Evolutionary conservation across 2,797 vertebrate genomes (phyloP).

Genomic region (Tiaroga cobitis): DNA sequence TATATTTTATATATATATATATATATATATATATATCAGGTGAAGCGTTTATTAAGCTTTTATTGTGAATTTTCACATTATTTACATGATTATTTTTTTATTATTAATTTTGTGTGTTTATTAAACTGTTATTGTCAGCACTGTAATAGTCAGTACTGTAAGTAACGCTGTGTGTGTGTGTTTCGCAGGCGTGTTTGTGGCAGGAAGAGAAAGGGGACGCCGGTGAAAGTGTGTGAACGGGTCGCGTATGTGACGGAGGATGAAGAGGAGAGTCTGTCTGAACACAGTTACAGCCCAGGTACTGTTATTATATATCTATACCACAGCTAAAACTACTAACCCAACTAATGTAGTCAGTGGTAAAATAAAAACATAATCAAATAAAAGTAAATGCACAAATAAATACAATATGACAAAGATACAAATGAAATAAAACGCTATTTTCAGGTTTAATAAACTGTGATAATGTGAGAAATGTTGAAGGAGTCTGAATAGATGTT

Average conservation of each 20-base stretch:
- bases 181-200: conserved; percentile 79
- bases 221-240: conserved; percentile 84
- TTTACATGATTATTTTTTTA: no score
- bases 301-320: neutral
- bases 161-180: conserved; percentile 25
- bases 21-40: neutral
- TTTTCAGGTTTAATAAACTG: no score
- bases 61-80: no score
- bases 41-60: neutral
- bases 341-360: no score
- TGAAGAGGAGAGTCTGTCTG: conserved; percentile 85
- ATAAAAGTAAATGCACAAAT: no score
- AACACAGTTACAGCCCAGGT: conserved; percentile 86
- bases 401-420: no score
- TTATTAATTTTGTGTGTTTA: no score
- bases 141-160: neutral
- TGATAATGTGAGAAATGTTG: no score
- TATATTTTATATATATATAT: neutral
- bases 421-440: no score
- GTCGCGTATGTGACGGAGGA: conserved; percentile 82
- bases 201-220: conserved; percentile 83
- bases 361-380: no score
- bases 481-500: no score
- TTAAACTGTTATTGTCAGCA: neutral
- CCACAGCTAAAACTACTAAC: no score